Conservation (phyloP, 2,888 invertebrate species). For the Torymus auratus region DNA sequence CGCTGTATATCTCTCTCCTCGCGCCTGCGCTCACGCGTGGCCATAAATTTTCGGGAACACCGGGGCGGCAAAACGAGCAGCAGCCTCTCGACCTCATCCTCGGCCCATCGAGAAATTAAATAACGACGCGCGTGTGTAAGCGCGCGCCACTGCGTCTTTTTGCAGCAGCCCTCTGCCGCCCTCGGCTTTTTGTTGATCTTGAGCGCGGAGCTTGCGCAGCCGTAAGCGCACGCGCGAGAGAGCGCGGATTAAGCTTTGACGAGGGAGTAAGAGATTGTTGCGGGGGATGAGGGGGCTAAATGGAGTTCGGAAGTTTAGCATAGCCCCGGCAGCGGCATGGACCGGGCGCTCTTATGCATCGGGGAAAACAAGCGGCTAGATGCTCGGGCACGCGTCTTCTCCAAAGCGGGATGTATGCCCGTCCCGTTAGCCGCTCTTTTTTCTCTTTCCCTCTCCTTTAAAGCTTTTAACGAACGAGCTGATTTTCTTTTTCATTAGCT, state of each 20-base stretch:
- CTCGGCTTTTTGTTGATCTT: conserved; percentile 1
- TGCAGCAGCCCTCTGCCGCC: background rate
- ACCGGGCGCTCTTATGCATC: too few relatives aligned
- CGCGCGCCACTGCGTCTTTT: background rate
- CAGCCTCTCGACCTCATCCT: too few relatives aligned
- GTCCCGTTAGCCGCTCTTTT: too few relatives aligned
- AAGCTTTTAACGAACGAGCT: background rate
- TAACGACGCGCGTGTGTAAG: conserved; percentile 1
- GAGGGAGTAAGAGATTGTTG: conserved; percentile 3
- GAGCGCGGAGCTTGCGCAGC: background rate
- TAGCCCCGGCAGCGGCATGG: background rate
- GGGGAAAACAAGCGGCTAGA: too few relatives aligned
- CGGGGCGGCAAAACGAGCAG: too few relatives aligned
- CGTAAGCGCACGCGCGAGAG: background rate
- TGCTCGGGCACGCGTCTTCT: too few relatives aligned
- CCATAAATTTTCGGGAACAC: conserved; percentile 18
- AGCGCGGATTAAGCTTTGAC: conserved; percentile 20
- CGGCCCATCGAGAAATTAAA: conserved; percentile 7
- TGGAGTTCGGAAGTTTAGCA: conserved; percentile 10
- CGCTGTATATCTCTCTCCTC: too few relatives aligned
- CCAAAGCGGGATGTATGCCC: too few relatives aligned
- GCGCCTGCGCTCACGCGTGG: too few relatives aligned
- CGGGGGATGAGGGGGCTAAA: background rate
- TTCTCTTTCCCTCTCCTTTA: background rate
- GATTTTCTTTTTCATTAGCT: too few relatives aligned